These are phyloP conservation scores for Lepus europaeus DNA, from an alignment of 2,113 vertebrate species.

Conservation along the genomic window DNA sequence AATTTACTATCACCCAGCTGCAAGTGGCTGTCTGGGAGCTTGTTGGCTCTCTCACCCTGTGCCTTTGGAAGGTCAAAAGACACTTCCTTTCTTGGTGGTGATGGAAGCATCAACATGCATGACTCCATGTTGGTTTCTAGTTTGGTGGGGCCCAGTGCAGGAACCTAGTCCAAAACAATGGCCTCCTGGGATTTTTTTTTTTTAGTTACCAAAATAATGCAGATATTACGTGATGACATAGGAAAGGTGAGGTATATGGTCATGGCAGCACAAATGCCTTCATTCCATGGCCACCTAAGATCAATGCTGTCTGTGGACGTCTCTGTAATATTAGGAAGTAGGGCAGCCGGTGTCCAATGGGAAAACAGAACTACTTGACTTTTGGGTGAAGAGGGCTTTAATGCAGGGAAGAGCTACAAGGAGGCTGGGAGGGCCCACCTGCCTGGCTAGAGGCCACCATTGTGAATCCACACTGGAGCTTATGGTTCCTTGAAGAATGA, in stretches of 20 bases:
- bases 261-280: neutral
- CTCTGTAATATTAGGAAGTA: neutral
- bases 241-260: neutral
- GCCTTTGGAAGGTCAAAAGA: neutral
- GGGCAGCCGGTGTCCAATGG: neutral
- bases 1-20: neutral
- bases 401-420: neutral
- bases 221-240: neutral
- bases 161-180: neutral
- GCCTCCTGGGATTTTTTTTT: neutral
- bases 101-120: neutral
- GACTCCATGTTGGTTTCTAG: neutral
- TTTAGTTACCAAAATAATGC: neutral
- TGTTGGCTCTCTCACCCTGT: neutral
- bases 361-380: neutral
- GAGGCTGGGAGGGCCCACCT: neutral
- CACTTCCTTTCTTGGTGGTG: neutral
- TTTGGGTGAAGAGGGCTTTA: neutral
- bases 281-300: neutral
- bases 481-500: neutral
- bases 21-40: neutral
- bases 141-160: neutral
- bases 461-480: too few relatives aligned
- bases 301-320: neutral
- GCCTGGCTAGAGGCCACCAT: neutral